Evolutionary conservation across 2,113 vertebrate species (phyloP).

Genomic region (Anhinga anhinga): DNA sequence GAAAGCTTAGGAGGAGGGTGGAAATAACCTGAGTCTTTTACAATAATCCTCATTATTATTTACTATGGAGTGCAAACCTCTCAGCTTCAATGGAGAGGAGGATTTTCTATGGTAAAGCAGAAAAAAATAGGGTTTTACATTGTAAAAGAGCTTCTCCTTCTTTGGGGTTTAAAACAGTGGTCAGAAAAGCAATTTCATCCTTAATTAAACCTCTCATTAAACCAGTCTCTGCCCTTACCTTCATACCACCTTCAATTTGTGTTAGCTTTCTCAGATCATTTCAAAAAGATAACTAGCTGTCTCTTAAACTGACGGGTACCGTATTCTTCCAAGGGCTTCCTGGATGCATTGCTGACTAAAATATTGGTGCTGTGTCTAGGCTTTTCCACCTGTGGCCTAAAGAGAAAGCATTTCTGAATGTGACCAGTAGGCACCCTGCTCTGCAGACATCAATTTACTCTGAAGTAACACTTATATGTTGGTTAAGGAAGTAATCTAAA

Average conservation of each 20-base stretch:
- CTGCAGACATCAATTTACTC: background rate
- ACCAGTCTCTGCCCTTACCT: background rate
- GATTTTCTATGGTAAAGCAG: background rate
- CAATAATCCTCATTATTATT: constrained; percentile 11
- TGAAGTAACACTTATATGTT: background rate
- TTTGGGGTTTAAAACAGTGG: background rate
- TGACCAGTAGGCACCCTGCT: background rate
- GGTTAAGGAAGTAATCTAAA: background rate
- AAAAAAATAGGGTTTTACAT: background rate
- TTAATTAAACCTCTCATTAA: background rate
- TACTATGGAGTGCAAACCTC: background rate
- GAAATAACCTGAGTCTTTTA: background rate
- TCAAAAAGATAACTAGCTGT: background rate
- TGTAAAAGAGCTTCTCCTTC: background rate
- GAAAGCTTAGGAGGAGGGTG: background rate
- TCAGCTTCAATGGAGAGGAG: background rate
- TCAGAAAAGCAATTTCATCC: background rate
- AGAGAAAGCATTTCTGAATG: background rate
- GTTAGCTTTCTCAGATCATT: background rate
- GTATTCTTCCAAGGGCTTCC: background rate
- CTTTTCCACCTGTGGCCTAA: background rate
- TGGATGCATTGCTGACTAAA: background rate
- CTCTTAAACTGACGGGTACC: background rate
- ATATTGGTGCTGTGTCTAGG: background rate
- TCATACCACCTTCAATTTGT: background rate